Percentiles rank a stretch among this genome's conserved stretches.
Conservation (phyloP, 2,888 invertebrate species). For the Cheilosia vernalis region DNA sequence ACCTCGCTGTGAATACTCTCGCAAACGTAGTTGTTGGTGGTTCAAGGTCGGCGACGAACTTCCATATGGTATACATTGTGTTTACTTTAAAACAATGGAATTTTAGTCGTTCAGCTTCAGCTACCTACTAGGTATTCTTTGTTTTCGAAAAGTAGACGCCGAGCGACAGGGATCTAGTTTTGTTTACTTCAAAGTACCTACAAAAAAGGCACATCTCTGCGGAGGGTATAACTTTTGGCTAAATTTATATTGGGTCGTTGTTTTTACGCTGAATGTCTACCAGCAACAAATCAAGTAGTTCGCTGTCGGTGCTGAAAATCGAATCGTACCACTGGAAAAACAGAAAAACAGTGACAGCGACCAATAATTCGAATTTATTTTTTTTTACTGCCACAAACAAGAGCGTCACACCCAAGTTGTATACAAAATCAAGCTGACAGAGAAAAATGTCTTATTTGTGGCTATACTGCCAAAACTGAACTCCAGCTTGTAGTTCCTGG, state of each 20-base stretch:
- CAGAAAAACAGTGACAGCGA: no score
- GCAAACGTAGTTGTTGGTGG: no score
- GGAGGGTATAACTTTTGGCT: neutral
- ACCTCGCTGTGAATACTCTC: no score
- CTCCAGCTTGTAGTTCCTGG: conserved; percentile 12
- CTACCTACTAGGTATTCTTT: neutral
- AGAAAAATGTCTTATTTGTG: conserved; percentile 14
- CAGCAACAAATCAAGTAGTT: no score
- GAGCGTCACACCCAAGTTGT: conserved; percentile 13
- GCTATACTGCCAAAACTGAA: neutral
- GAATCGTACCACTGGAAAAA: no score
- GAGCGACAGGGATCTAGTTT: neutral
- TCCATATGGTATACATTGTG: neutral
- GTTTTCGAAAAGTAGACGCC: neutral
- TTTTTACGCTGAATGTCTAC: no score
- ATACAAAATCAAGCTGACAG: conserved; percentile 5
- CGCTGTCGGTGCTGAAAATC: no score
- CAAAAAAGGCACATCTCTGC: neutral
- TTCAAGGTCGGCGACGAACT: conserved; percentile 6
- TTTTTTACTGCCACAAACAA: neutral
- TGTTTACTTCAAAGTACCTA: neutral
- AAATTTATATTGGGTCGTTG: neutral
- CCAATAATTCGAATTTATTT: no score
- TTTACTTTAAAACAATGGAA: neutral
- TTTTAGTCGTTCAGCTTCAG: neutral